Conservation (phyloP, 2,113 vertebrate genomes). For the Microcebus jonahi region DNA sequence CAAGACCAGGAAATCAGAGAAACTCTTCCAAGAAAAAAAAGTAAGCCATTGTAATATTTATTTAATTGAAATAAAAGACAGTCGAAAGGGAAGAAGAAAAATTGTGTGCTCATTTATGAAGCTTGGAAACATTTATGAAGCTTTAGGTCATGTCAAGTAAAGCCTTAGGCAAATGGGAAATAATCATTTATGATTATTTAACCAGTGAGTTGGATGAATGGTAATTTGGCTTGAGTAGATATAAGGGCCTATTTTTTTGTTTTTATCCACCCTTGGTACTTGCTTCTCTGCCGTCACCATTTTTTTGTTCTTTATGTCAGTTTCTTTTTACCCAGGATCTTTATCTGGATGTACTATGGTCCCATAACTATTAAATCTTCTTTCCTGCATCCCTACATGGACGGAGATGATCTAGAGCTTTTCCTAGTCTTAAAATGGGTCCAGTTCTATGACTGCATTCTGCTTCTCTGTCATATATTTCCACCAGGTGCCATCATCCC, state of each 20-base stretch:
- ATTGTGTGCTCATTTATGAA: neutral
- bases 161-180: neutral
- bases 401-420: neutral
- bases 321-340: neutral
- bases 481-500: neutral
- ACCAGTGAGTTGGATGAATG: neutral
- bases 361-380: neutral
- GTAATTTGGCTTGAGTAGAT: neutral
- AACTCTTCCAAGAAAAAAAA: neutral
- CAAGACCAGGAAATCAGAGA: neutral
- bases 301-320: neutral
- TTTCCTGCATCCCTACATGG: neutral
- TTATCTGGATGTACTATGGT: neutral
- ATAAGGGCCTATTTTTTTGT: neutral
- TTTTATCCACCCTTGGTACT: neutral
- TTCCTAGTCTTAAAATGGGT: neutral
- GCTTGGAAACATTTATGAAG: neutral
- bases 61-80: neutral
- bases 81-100: neutral
- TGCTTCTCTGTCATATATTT: neutral
- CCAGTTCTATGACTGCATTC: neutral
- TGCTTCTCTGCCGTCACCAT: neutral
- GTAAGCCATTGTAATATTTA: neutral
- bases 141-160: neutral
- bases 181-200: neutral